These are phyloP conservation scores for Sebastes cheni DNA, from an alignment of 2,797 vertebrate genomes.

Conservation along the genomic window DNA sequence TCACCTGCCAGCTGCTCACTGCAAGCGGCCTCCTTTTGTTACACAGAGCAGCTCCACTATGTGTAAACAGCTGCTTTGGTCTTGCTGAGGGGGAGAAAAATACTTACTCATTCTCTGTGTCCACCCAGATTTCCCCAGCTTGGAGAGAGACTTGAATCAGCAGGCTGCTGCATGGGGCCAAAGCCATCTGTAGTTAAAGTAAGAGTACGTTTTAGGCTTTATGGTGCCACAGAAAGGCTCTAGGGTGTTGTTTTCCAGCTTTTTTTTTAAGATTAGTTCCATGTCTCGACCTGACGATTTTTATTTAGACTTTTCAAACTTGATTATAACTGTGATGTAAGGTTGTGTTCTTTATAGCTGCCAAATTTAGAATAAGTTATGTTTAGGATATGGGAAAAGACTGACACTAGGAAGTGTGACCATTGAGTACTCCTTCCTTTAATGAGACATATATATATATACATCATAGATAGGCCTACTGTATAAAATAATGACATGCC, in stretches of 20 bases:
- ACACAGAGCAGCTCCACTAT: background rate
- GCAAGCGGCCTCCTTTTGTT: conserved; percentile 6
- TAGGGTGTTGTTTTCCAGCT: background rate
- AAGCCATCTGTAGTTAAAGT: background rate
- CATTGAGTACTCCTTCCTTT: background rate
- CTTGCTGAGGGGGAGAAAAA: background rate
- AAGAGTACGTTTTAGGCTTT: background rate
- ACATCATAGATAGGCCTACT: background rate
- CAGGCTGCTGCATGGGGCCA: background rate
- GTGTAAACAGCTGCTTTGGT: conserved; percentile 39
- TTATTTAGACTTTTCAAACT: background rate
- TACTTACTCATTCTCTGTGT: conserved; percentile 2
- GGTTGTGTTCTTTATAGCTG: background rate
- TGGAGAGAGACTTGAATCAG: background rate
- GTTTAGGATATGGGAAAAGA: background rate
- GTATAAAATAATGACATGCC: background rate
- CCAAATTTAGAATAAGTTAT: background rate
- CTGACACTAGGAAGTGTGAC: background rate
- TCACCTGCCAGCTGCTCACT: conserved; percentile 20
- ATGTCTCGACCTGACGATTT: background rate
- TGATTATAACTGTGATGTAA: background rate
- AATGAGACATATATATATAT: background rate
- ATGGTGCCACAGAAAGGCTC: background rate
- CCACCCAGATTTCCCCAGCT: conserved; percentile 8
- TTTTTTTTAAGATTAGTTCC: background rate